Percentiles rank a stretch among this genome's conserved stretches.
phyloP scores from a whole-genome alignment of 2,113 vertebrate genomes.

The mouse (Mus musculus) region DNA sequence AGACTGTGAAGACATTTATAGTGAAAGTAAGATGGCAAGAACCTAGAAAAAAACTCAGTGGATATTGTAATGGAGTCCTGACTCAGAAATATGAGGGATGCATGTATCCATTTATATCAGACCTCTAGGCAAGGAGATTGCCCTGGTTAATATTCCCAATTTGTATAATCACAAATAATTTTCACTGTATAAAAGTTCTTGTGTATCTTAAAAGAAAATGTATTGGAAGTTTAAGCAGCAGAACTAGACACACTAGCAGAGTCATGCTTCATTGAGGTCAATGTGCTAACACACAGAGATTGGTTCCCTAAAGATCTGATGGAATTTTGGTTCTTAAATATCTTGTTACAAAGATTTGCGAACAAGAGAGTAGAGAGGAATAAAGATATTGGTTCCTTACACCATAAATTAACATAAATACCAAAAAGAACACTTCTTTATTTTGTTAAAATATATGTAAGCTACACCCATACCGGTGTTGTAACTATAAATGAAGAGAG shows the following conservation, averaged over 20 bases:
- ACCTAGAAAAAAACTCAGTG: no score
- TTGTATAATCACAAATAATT: background rate
- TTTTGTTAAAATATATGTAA: background rate
- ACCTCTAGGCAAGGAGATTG: background rate
- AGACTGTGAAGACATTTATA: background rate
- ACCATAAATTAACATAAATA: no score
- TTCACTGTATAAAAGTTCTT: no score
- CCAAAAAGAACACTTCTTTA: background rate
- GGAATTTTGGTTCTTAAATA: background rate
- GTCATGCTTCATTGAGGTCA: no score
- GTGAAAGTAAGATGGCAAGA: background rate
- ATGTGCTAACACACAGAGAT: no score
- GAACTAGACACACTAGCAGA: no score
- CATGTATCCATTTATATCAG: background rate
- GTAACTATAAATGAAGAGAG: background rate
- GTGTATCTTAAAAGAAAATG: background rate
- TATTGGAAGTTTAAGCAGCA: background rate
- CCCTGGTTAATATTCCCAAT: accelerated
- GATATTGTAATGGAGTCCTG: background rate
- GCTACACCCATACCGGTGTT: accelerated
- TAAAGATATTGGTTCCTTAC: background rate
- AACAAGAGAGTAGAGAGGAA: background rate
- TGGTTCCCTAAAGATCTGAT: background rate
- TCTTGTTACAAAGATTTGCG: background rate
- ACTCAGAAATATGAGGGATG: background rate